Conservation (phyloP, 2,888 invertebrate species). For the Scaptomyza flava region DNA sequence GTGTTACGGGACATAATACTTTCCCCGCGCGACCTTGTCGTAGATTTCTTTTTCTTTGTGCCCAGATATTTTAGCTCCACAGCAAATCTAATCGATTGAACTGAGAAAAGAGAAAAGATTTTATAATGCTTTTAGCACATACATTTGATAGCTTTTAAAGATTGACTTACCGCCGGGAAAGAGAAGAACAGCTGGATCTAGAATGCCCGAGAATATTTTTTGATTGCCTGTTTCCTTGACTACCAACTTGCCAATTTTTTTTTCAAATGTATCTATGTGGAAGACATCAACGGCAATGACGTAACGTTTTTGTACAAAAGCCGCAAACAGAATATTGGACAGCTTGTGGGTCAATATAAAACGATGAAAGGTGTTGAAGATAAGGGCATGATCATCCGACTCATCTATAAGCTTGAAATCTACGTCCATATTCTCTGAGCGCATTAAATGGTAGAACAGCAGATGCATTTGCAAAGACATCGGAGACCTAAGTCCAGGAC, state of each 20-base stretch:
- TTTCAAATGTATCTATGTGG: conserved; percentile 7
- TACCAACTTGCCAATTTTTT: conserved; percentile 16
- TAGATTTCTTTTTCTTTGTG: conserved; percentile 8
- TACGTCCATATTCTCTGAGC: conserved; percentile 52
- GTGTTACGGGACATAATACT: background rate
- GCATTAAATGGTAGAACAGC: conserved; percentile 43
- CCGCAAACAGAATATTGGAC: conserved; percentile 46
- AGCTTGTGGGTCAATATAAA: conserved; percentile 62
- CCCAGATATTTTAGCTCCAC: conserved; percentile 57
- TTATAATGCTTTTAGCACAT: background rate
- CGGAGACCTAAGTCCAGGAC: conserved; percentile 49
- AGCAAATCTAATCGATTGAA: conserved; percentile 59
- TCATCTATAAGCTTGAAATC: conserved; percentile 47
- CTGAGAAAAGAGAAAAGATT: conserved; percentile 19
- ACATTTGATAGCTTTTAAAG: too few relatives aligned
- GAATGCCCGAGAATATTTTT: conserved; percentile 64
- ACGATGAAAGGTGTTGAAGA: conserved; percentile 74
- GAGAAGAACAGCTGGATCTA: conserved; percentile 68
- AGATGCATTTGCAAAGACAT: conserved; percentile 50
- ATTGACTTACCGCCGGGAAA: conserved; percentile 65
- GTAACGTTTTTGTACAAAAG: conserved; percentile 50
- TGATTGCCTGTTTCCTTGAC: conserved; percentile 9
- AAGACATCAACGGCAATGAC: conserved; percentile 61
- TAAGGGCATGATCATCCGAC: conserved; percentile 45
- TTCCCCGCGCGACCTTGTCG: background rate